These are phyloP conservation scores for Cryptotermes secundus DNA, from an alignment of 1,140 invertebrate genomes.

Conservation along the genomic window DNA sequence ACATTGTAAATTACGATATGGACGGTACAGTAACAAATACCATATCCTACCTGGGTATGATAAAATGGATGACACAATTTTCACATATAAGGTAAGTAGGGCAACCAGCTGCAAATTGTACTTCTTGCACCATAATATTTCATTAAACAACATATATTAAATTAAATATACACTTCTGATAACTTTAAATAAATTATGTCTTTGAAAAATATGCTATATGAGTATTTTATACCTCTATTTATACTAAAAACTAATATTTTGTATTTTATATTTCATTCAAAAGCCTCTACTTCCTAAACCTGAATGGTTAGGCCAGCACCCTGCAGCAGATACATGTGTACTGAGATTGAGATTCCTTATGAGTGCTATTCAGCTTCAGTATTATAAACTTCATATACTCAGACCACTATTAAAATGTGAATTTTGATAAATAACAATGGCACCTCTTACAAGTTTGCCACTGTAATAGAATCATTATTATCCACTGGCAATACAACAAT, in stretches of 20 bases:
- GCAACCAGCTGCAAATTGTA: background rate
- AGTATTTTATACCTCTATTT: background rate
- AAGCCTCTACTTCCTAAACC: background rate
- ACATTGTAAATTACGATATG: background rate
- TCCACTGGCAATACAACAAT: background rate
- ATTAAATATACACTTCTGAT: background rate
- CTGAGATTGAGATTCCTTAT: background rate
- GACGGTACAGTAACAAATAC: background rate
- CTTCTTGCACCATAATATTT: background rate
- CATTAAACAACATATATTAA: background rate
- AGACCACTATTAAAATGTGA: background rate
- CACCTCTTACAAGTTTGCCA: background rate
- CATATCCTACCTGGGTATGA: background rate
- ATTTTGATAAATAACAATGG: background rate
- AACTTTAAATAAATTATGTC: background rate
- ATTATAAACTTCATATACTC: background rate
- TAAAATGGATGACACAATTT: background rate
- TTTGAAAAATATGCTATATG: slow-evolving; percentile 1
- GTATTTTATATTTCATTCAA: background rate
- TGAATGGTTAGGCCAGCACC: background rate
- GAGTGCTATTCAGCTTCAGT: background rate
- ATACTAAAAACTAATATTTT: background rate
- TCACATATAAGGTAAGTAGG: background rate
- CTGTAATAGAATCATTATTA: background rate
- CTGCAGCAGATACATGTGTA: background rate